Evolutionary conservation across 2,888 invertebrate genomes (phyloP).

Genomic region (Leucoptera coffeella): DNA sequence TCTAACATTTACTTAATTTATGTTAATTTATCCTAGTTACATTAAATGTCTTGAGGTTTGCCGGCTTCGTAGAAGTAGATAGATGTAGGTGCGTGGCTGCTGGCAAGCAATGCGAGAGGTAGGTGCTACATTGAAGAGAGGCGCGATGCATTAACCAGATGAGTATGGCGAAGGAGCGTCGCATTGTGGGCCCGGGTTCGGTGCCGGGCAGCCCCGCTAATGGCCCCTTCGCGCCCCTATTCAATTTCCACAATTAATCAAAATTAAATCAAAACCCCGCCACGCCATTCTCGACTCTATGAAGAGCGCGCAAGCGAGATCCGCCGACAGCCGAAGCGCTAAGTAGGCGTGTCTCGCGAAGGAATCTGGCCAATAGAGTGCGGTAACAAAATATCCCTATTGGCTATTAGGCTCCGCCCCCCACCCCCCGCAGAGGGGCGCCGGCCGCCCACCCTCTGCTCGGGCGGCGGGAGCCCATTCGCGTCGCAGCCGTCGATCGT

Average conservation of each 20-base stretch:
- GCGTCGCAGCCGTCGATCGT: constrained; percentile 9
- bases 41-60: too few relatives aligned
- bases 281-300: constrained; percentile 11
- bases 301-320: too few relatives aligned
- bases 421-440: constrained; percentile 32
- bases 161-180: too few relatives aligned
- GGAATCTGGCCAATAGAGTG: constrained; percentile 58
- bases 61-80: too few relatives aligned
- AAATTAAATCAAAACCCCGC: constrained; percentile 36
- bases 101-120: too few relatives aligned
- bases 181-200: too few relatives aligned
- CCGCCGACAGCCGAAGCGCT: too few relatives aligned
- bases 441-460: constrained; percentile 7
- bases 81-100: too few relatives aligned
- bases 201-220: not conserved
- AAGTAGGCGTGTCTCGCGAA: constrained; percentile 42
- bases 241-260: constrained; percentile 52
- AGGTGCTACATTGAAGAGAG: too few relatives aligned
- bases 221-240: constrained; percentile 17
- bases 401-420: constrained; percentile 54
- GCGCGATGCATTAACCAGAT: too few relatives aligned
- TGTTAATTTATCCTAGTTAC: too few relatives aligned
- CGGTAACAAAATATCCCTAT: constrained; percentile 55
- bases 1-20: too few relatives aligned
- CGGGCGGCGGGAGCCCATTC: constrained; percentile 13